Conservation (phyloP, 2,888 invertebrate species). For the Quadriops clusia region DNA sequence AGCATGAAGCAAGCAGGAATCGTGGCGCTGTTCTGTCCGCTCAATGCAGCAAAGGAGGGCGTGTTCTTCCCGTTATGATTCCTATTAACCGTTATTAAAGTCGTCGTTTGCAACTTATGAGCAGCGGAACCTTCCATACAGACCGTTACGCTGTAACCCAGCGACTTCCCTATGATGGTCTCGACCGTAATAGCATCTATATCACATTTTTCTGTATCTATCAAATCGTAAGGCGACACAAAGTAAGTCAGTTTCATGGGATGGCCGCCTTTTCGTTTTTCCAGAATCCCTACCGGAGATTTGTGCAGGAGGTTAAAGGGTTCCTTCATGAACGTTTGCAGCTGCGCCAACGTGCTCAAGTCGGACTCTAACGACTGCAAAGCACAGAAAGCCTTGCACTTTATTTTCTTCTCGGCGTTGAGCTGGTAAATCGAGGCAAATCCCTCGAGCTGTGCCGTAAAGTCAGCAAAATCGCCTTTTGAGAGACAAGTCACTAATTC, state of each 20-base stretch:
- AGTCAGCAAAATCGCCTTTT: constrained; percentile 80
- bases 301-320: constrained; percentile 69
- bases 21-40: constrained; percentile 74
- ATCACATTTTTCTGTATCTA: constrained; percentile 63
- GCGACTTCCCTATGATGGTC: constrained; percentile 51
- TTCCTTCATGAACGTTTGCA: constrained; percentile 62
- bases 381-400: constrained; percentile 86
- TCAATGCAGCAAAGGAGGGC: constrained; percentile 71
- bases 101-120: constrained; percentile 68
- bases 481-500: constrained; percentile 77
- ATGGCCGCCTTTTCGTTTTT: constrained; percentile 76
- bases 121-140: constrained; percentile 78
- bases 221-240: constrained; percentile 82
- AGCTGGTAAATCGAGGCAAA: constrained; percentile 81
- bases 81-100: constrained; percentile 57
- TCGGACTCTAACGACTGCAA: constrained; percentile 86
- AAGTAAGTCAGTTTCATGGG: constrained; percentile 92
- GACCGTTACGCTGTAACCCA: constrained; percentile 82
- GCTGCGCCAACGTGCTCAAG: constrained; percentile 65
- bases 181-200: constrained; percentile 66
- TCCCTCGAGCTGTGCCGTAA: constrained; percentile 81
- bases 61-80: constrained; percentile 62
- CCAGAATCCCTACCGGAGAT: constrained; percentile 78
- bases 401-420: constrained; percentile 89
- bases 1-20: constrained; percentile 85